Evolutionary conservation across 2,888 invertebrate species (phyloP).

Genomic region (Crematogaster levior): DNA sequence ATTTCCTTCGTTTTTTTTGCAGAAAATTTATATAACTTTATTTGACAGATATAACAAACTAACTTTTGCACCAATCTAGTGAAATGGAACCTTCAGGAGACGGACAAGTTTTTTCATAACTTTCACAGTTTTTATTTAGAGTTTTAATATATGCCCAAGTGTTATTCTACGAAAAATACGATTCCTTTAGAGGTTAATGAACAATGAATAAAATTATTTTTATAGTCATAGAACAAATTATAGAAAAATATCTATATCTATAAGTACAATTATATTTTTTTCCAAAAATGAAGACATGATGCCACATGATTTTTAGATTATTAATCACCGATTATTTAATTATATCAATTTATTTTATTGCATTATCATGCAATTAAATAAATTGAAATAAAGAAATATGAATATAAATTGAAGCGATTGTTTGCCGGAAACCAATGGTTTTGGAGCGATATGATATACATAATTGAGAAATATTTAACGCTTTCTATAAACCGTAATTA

Average conservation of each 20-base stretch:
- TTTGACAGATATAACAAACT: not conserved
- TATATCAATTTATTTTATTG: no score
- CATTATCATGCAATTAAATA: not conserved
- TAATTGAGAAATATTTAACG: not conserved
- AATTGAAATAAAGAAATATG: no score
- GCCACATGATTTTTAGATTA: not conserved
- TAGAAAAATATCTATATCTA: not conserved
- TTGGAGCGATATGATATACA: not conserved
- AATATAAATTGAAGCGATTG: not conserved
- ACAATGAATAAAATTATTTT: not conserved
- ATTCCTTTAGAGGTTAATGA: no score
- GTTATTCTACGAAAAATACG: no score
- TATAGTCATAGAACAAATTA: not conserved
- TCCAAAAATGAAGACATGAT: not conserved
- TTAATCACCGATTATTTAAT: no score
- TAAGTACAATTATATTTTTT: not conserved
- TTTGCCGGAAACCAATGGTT: not conserved
- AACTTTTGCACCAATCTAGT: not conserved
- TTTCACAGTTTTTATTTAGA: no score
- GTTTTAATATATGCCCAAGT: no score
- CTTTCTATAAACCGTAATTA: not conserved
- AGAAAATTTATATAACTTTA: not conserved
- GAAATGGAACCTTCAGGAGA: no score
- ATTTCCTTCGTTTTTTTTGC: not conserved
- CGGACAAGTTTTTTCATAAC: no score